These are phyloP conservation scores for Phyllostomus hastatus DNA, from an alignment of 2,113 vertebrate genomes.

Conservation along the genomic window DNA sequence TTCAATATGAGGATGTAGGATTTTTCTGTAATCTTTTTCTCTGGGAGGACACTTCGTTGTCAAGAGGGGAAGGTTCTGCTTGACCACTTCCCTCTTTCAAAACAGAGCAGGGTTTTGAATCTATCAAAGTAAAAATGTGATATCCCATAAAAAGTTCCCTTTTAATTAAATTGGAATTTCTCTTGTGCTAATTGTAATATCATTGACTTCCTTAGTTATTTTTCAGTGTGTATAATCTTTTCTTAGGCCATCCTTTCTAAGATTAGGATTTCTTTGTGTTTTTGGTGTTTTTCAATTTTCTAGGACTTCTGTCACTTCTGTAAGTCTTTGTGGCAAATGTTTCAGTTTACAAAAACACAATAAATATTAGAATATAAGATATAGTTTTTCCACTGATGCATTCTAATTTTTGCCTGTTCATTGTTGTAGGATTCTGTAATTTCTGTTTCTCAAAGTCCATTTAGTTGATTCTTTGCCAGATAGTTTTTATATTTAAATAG, in stretches of 20 bases:
- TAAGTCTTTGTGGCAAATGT: neutral
- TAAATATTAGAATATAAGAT: conserved; percentile 7
- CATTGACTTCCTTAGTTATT: neutral
- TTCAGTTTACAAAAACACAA: neutral
- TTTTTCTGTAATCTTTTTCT: neutral
- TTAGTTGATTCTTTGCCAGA: conserved; percentile 31
- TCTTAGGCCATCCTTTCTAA: neutral
- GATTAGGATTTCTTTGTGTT: neutral
- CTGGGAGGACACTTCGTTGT: neutral
- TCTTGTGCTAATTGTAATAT: neutral
- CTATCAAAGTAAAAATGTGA: neutral
- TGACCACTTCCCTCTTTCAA: neutral
- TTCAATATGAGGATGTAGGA: neutral
- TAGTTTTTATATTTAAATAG: conserved; percentile 42
- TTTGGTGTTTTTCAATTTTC: neutral
- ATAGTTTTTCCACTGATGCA: neutral
- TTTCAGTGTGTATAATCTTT: conserved; percentile 24
- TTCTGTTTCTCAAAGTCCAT: conserved; percentile 36
- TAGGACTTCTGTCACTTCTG: neutral
- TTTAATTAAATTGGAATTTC: conserved; percentile 9
- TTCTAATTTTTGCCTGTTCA: conserved; percentile 20
- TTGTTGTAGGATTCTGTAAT: conserved; percentile 14
- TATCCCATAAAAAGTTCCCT: neutral
- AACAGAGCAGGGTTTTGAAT: neutral
- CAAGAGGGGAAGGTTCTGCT: neutral